Conservation (phyloP, 2,888 invertebrate species). For the Andrena fulva region DNA sequence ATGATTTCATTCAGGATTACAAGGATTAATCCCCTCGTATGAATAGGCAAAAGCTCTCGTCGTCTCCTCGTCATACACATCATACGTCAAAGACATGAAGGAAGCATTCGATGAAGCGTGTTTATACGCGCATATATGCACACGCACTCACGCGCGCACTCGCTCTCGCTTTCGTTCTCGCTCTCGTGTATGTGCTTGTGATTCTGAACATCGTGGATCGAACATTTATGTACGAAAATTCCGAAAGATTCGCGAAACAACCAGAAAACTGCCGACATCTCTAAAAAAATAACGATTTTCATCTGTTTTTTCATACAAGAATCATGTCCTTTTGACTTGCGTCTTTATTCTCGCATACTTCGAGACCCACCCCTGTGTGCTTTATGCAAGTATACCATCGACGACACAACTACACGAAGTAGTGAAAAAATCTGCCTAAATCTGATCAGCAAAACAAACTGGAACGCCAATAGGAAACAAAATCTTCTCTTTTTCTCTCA, state of each 20-base stretch:
- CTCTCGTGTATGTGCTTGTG: conserved; percentile 33
- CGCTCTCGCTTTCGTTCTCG: neutral
- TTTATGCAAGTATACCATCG: conserved; percentile 8
- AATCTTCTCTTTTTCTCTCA: conserved; percentile 2
- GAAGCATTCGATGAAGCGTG: conserved; percentile 39
- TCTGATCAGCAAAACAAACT: conserved; percentile 32
- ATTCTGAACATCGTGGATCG: neutral
- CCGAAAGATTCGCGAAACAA: neutral
- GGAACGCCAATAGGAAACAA: conserved; percentile 27
- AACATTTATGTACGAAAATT: neutral
- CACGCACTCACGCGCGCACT: conserved; percentile 4
- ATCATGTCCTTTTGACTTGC: neutral
- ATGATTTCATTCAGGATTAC: conserved; percentile 23
- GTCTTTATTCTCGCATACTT: conserved; percentile 2
- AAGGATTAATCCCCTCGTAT: conserved; percentile 21
- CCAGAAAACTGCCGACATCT: neutral
- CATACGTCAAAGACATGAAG: conserved; percentile 18
- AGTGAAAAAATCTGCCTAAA: conserved; percentile 3
- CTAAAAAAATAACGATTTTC: neutral
- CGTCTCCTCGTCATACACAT: conserved; percentile 31
- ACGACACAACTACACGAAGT: conserved; percentile 24
- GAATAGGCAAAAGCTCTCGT: conserved; percentile 33
- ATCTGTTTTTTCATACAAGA: neutral
- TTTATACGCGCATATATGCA: conserved; percentile 6
- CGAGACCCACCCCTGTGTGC: conserved; percentile 5